These are phyloP conservation scores for Regulus satrapa DNA, from an alignment of 2,113 vertebrate genomes.

Conservation along the genomic window DNA sequence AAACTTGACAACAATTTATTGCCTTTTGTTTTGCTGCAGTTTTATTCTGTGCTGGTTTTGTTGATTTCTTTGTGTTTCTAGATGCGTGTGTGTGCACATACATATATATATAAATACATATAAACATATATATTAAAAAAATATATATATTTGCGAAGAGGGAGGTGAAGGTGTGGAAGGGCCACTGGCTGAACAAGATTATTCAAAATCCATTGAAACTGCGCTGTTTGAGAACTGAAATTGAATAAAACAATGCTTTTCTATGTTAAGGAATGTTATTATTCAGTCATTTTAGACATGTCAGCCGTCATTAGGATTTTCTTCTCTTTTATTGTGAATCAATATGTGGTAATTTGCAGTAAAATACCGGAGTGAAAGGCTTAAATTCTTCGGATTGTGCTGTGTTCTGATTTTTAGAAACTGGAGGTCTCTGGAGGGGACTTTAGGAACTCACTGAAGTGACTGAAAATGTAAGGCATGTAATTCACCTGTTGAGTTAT, in stretches of 20 bases:
- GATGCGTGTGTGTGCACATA: accelerated
- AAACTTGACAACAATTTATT: neutral
- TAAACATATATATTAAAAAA: no score
- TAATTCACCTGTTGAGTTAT: neutral
- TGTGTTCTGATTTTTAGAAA: neutral
- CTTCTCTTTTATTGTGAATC: neutral
- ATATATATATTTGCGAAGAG: no score
- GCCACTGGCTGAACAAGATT: neutral
- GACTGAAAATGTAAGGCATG: neutral
- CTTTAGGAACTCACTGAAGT: neutral
- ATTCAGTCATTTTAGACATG: neutral
- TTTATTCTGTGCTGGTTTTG: neutral
- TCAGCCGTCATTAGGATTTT: neutral
- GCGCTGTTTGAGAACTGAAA: neutral
- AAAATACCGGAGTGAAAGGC: neutral
- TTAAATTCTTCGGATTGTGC: accelerated
- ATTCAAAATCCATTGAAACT: neutral
- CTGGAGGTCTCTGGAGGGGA: neutral
- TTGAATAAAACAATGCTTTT: accelerated
- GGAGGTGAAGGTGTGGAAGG: neutral
- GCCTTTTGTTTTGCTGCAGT: neutral
- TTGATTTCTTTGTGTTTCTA: neutral
- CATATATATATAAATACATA: accelerated
- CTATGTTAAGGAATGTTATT: neutral
- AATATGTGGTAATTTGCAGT: neutral